Evolutionary conservation across 2,113 vertebrate genomes (phyloP).

Genomic region (Lipophrys pholis): DNA sequence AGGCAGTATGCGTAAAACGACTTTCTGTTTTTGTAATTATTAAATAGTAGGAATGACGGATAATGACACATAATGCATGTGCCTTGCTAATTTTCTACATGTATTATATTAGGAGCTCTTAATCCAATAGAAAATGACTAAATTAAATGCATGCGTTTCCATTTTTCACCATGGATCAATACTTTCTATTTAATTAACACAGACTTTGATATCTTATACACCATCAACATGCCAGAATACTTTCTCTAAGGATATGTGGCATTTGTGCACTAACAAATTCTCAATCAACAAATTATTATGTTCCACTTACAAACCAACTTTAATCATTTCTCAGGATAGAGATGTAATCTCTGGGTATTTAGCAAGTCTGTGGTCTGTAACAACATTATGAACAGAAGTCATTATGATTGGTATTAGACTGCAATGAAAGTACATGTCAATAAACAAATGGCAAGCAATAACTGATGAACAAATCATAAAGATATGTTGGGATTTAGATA

Average conservation of each 20-base stretch:
- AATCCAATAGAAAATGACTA: slow-evolving; percentile 15
- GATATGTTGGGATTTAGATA: no score
- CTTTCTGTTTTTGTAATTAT: background rate
- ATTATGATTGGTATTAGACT: no score
- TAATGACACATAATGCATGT: background rate
- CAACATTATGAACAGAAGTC: no score
- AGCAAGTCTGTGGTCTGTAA: no score
- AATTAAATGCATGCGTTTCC: background rate
- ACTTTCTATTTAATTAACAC: background rate
- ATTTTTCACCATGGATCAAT: background rate
- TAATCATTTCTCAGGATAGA: background rate
- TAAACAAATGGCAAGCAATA: no score
- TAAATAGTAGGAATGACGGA: background rate
- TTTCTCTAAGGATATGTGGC: background rate
- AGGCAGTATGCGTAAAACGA: background rate
- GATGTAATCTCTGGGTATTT: no score
- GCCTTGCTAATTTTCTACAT: background rate
- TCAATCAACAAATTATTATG: background rate
- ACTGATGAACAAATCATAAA: no score
- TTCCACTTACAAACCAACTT: background rate
- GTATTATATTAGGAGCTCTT: background rate
- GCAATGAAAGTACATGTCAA: no score
- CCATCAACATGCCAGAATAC: background rate
- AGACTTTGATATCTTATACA: background rate
- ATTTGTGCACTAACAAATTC: no score